Conservation (phyloP, 2,888 invertebrate species). For the Dynastes tityus region DNA sequence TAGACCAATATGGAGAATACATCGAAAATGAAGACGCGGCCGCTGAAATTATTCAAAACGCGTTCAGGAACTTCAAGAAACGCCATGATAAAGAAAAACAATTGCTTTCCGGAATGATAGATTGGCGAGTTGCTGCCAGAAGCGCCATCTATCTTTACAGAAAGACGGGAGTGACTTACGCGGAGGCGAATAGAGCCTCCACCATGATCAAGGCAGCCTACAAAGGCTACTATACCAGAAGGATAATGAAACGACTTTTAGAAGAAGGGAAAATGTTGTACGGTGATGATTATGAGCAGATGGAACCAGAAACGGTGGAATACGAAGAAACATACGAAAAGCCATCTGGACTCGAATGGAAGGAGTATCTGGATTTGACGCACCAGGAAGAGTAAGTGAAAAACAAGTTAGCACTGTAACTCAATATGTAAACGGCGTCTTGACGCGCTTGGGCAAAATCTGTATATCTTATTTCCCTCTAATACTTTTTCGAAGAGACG, state of each 20-base stretch:
- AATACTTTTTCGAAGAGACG: too few relatives aligned
- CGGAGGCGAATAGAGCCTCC: slow-evolving; percentile 68
- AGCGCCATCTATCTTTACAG: slow-evolving; percentile 66
- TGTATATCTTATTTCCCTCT: too few relatives aligned
- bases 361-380: slow-evolving; percentile 9
- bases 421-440: too few relatives aligned
- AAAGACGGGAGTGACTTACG: slow-evolving; percentile 65
- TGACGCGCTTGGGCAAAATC: too few relatives aligned
- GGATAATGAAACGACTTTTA: slow-evolving; percentile 61
- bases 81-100: slow-evolving; percentile 61
- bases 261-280: slow-evolving; percentile 51
- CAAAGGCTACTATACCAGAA: slow-evolving; percentile 68
- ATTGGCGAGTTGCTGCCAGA: slow-evolving; percentile 68
- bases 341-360: neutral
- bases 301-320: slow-evolving; percentile 34
- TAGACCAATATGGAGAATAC: slow-evolving; percentile 48
- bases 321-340: slow-evolving; percentile 14
- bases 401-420: too few relatives aligned
- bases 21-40: slow-evolving; percentile 56
- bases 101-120: slow-evolving; percentile 66
- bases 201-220: slow-evolving; percentile 69
- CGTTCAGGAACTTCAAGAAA: slow-evolving; percentile 62
- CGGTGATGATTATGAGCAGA: slow-evolving; percentile 32
- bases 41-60: slow-evolving; percentile 62
- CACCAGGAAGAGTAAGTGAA: neutral